A percentile compares a stretch with the other conserved stretches of the same genome.
phyloP scores from a whole-genome alignment of 2,797 vertebrate genomes.

The Microchirus variegatus region DNA sequence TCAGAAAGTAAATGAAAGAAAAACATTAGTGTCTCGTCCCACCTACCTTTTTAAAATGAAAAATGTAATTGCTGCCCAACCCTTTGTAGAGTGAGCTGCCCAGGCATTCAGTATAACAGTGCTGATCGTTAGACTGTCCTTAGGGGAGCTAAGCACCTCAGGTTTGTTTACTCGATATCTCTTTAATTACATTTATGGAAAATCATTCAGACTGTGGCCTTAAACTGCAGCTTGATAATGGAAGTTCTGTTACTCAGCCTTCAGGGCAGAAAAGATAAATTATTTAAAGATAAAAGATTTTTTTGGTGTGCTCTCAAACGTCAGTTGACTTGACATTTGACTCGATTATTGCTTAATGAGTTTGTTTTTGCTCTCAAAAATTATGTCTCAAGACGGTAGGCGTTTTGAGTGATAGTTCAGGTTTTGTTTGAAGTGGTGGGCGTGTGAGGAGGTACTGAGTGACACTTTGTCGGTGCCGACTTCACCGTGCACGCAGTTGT shows the following conservation, averaged over 20 bases:
- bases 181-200: constrained; percentile 57
- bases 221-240: constrained; percentile 3
- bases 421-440: too few relatives aligned
- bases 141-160: constrained; percentile 17
- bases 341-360: too few relatives aligned
- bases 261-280: too few relatives aligned
- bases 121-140: constrained; percentile 43
- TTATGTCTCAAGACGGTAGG: too few relatives aligned
- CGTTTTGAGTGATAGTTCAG: too few relatives aligned
- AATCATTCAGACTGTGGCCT: constrained; percentile 44
- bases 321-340: too few relatives aligned
- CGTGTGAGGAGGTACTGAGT: too few relatives aligned
- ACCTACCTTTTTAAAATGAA: background rate
- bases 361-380: too few relatives aligned
- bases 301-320: too few relatives aligned
- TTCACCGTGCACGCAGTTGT: too few relatives aligned
- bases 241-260: constrained; percentile 15
- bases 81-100: constrained; percentile 3
- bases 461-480: too few relatives aligned
- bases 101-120: constrained; percentile 20
- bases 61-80: constrained; percentile 7
- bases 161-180: constrained; percentile 60
- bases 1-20: constrained; percentile 12
- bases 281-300: too few relatives aligned
- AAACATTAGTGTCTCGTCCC: background rate